Percentiles rank a stretch among this genome's conserved stretches.
Evolutionary conservation across 2,888 invertebrate species (phyloP).

Genomic region (Acronicta alni): DNA sequence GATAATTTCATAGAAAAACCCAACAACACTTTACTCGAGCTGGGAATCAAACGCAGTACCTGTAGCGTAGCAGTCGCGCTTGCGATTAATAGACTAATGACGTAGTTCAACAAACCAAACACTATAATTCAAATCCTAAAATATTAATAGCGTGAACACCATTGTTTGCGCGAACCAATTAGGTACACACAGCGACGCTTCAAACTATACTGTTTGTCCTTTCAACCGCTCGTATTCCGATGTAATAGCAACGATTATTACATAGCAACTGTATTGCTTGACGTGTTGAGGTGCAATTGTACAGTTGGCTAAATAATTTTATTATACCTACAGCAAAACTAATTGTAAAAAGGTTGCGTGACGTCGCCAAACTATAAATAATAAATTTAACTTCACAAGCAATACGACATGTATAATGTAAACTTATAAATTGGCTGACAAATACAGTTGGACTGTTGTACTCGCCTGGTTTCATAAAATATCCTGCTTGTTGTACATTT

Average conservation of each 20-base stretch:
- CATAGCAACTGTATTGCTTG: too few relatives aligned
- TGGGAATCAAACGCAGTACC: too few relatives aligned
- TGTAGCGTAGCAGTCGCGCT: too few relatives aligned
- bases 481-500: constrained; percentile 42
- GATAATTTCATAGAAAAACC: too few relatives aligned
- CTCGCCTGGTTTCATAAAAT: constrained; percentile 42
- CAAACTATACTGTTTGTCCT: too few relatives aligned
- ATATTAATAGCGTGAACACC: constrained; percentile 33
- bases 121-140: constrained; percentile 8
- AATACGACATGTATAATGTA: constrained; percentile 50
- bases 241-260: too few relatives aligned
- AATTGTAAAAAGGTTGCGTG: constrained; percentile 53
- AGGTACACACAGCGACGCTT: not conserved
- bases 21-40: too few relatives aligned
- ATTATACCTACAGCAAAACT: constrained; percentile 38
- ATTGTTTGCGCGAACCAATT: constrained; percentile 47
- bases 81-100: too few relatives aligned
- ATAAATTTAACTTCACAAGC: constrained; percentile 41
- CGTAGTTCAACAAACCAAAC: too few relatives aligned
- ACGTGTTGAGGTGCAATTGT: constrained; percentile 4
- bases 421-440: constrained; percentile 74
- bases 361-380: constrained; percentile 42
- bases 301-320: constrained; percentile 53
- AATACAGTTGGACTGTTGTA: constrained; percentile 60
- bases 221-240: too few relatives aligned